These are phyloP conservation scores for Chiloscyllium plagiosum DNA, from an alignment of 2,113 vertebrate genomes.

Conservation along the genomic window DNA sequence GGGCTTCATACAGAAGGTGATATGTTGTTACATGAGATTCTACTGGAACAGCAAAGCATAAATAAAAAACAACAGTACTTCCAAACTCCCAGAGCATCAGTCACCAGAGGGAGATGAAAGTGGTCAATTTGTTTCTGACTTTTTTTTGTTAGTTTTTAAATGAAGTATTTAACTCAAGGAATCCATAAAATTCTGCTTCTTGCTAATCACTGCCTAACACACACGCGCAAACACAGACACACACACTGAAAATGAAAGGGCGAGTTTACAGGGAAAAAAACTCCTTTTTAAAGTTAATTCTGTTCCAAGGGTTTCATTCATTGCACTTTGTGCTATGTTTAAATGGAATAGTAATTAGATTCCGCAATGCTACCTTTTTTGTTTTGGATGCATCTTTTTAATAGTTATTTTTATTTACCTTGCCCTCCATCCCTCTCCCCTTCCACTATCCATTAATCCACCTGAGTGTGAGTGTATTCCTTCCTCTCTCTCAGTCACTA, in stretches of 20 bases:
- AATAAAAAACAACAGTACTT: neutral
- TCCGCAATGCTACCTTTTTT: neutral
- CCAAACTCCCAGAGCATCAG: neutral
- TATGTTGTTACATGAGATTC: neutral
- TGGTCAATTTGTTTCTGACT: neutral
- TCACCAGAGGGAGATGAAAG: neutral
- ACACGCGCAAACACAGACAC: neutral
- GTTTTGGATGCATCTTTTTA: neutral
- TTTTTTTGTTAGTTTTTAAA: neutral
- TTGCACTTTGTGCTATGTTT: neutral
- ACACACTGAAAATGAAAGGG: neutral
- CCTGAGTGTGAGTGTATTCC: too few relatives aligned
- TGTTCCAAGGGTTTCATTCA: neutral
- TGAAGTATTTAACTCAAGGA: neutral
- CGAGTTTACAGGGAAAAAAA: neutral
- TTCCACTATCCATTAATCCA: neutral
- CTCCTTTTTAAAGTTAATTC: neutral
- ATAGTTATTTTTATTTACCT: neutral
- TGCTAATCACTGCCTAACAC: neutral
- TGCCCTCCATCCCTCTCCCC: neutral
- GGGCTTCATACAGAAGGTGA: neutral
- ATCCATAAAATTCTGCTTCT: neutral
- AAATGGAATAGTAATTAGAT: neutral
- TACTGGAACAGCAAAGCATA: neutral
- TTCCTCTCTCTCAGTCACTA: too few relatives aligned